Percentiles rank a stretch among this genome's conserved stretches.
Evolutionary conservation across 2,113 vertebrate genomes (phyloP).

Genomic region (Sturnus vulgaris): DNA sequence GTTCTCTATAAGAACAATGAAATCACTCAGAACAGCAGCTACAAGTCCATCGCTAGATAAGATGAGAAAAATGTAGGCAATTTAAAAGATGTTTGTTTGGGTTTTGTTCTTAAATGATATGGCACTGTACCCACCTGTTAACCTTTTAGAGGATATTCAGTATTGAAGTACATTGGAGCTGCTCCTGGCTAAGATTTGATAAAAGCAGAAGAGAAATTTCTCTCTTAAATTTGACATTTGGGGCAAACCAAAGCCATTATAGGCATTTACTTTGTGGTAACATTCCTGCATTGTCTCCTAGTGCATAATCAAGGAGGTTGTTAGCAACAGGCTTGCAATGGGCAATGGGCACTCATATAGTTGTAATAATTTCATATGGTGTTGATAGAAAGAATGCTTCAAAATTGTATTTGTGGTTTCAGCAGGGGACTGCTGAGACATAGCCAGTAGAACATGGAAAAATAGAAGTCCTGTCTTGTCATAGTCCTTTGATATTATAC

Average conservation of each 20-base stretch:
- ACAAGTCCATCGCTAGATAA: not conserved
- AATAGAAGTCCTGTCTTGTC: not conserved
- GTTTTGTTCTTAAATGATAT: not conserved
- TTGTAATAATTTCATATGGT: not conserved
- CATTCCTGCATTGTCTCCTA: not conserved
- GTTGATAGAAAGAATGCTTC: not conserved
- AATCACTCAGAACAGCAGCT: not conserved
- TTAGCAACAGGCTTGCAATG: not conserved
- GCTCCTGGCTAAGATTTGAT: not conserved
- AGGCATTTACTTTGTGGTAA: not conserved
- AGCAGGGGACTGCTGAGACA: not conserved
- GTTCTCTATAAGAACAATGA: not conserved
- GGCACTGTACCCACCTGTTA: not conserved
- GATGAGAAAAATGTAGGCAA: not conserved
- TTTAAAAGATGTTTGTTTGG: not conserved
- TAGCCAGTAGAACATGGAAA: not conserved
- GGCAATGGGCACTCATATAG: not conserved
- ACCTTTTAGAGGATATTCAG: not conserved
- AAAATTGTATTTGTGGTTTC: not conserved
- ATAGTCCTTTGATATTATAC: not conserved
- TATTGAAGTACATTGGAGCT: not conserved
- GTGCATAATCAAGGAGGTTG: not conserved
- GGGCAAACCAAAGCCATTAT: not conserved
- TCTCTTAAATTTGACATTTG: not conserved
- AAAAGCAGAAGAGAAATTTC: not conserved